Conservation (phyloP, 2,113 vertebrate genomes). For the Gnathonemus echidnorhynchus region DNA sequence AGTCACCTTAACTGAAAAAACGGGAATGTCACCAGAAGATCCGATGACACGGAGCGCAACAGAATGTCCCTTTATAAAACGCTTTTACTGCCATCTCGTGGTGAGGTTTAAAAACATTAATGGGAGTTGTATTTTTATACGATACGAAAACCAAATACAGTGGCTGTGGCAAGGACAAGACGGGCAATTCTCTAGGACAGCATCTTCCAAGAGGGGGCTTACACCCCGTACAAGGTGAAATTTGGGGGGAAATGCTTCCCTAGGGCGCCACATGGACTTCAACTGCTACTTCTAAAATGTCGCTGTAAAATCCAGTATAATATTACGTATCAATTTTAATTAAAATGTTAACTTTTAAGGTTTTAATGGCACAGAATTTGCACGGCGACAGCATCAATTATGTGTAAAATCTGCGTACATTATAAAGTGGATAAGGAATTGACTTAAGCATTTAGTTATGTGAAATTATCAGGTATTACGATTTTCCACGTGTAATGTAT, state of each 20-base stretch:
- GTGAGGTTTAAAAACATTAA: not conserved
- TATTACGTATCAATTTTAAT: not conserved
- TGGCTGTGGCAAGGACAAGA: not conserved
- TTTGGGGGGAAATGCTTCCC: not conserved
- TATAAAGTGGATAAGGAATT: not conserved
- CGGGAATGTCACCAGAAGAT: not conserved
- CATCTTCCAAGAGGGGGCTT: not conserved
- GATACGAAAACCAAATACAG: no score
- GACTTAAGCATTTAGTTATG: not conserved
- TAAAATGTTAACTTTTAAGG: not conserved
- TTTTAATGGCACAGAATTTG: not conserved
- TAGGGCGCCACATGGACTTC: not conserved
- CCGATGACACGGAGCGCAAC: not conserved
- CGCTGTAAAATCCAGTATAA: not conserved
- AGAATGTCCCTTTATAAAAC: not conserved
- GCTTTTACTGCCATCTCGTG: conserved; percentile 39
- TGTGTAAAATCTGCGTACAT: not conserved
- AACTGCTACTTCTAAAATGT: not conserved
- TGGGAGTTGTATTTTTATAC: not conserved
- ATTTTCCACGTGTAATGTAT: not conserved
- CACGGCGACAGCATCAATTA: not conserved
- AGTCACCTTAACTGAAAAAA: not conserved
- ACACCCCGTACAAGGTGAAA: not conserved
- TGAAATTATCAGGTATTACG: not conserved
- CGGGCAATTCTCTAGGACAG: not conserved